Base-by-base conservation (phyloP, 2,797 vertebrate genomes). In the Cirrhinus molitorella region DNA sequence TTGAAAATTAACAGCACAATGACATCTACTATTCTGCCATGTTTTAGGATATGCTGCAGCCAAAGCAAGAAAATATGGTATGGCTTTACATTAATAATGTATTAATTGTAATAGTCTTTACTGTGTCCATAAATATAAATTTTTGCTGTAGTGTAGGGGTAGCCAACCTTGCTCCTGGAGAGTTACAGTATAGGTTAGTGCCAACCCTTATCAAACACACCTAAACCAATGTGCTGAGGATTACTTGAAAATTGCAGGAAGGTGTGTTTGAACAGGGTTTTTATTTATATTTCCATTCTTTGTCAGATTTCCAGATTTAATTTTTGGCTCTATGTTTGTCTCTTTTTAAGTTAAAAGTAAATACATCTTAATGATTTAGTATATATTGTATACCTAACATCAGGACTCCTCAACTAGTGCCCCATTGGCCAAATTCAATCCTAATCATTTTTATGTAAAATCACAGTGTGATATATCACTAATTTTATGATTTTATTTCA, bases 31-130 rank as follows among this genome's bases (percentile, higher is more conserved):
- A 47, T 28, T 74, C n/a, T 79, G 83, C 49, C 79, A 66, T 85
- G 8, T 23, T 70, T 67, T 66, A 94, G 92, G 90, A 87, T 92
- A 92, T 83, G 92, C 91, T 51, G 90, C 89, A 83, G 92, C 92
- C 65, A 94, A 94, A 92, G 92, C 93, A 85, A 87, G 90, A n/a
- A 93, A 93, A 93, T 94, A 94, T 87, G 92, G 92, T 94, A 78
- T 89, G 82, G 28, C 45, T 83, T 49, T 66, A 73, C 19, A 61
- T 67, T 21, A 71, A 5, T 3, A 17, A 47, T 68, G 5, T n/a
- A 40, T n/a, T n/a, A n/a, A n/a, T n/a, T 68, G 21, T 23, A 68
- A n/a, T 47, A 47, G 14, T 70, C 7, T 72, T 49, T 2, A 71
- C 12, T 43, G 23, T 49, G 45, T 51, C 45, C 47, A 31, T 13